Evolutionary conservation across 2,888 invertebrate genomes (phyloP).

Genomic region (Lasioglossum zephyrum): DNA sequence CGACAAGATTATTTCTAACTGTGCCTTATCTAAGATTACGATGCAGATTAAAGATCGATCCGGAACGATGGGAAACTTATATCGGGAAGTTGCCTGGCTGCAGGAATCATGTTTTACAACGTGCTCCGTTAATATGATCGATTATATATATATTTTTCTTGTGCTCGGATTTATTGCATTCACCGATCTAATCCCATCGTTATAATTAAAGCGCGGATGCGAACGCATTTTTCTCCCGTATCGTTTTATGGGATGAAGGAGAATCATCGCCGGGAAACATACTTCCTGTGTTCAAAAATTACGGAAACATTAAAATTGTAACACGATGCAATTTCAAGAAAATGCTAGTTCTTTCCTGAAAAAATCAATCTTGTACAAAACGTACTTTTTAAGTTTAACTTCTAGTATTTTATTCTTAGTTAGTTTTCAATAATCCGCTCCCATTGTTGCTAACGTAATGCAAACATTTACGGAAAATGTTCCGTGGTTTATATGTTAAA

Average conservation of each 20-base stretch:
- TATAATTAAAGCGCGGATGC: background rate
- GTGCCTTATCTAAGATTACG: conserved; percentile 37
- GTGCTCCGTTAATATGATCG: background rate
- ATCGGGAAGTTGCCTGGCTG: conserved; percentile 22
- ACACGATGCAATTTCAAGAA: too few species aligned
- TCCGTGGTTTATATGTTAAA: background rate
- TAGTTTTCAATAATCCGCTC: too few species aligned
- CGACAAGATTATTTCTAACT: conserved; percentile 37
- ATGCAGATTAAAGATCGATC: conserved; percentile 35
- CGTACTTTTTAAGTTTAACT: too few species aligned
- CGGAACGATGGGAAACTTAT: conserved; percentile 37
- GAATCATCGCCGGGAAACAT: too few species aligned
- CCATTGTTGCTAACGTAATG: too few species aligned
- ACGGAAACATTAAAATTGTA: too few species aligned
- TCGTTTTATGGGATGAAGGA: too few species aligned
- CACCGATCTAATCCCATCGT: background rate
- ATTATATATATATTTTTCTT: conserved; percentile 1
- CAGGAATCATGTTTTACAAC: background rate
- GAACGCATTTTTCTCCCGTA: background rate
- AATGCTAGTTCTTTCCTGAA: too few species aligned
- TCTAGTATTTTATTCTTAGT: too few species aligned
- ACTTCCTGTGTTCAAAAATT: too few species aligned
- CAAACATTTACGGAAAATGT: background rate
- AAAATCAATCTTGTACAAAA: too few species aligned
- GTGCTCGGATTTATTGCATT: background rate